Evolutionary conservation across 2,797 vertebrate species (phyloP), one percentile per base, ranked within the genome.

Genomic region (Aldrovandia affinis): DNA sequence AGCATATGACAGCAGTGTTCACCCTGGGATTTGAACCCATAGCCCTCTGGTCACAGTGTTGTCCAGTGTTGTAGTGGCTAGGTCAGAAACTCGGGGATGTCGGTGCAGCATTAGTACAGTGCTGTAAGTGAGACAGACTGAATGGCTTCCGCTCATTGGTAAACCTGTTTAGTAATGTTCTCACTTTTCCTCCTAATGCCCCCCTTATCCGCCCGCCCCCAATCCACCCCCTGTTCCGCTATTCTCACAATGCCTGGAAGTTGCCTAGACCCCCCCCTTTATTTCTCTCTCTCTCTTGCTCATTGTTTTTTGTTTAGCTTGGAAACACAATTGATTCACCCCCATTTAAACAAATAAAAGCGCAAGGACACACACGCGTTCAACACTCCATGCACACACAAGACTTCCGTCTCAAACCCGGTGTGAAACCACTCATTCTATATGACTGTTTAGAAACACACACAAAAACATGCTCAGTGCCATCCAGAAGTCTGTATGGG

Each of bases 231-330:
- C 89, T 91, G 92, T 94, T 96, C 95, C 94, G 94, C 93, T 93
- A 83, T 81, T 95, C 90, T 93, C 91, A 96, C 95, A 96, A 96
- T 96, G 94, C 94, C 95, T 95, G 95, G 95, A 96, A 96, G 95
- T 95, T 87, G 92, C 94, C 87, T 90, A 96, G 95, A 96, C 95
- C 94, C 83, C 93, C 92, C 95, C 93, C 91, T 93, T 92, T 91
- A 89, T 90, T 90, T 92, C 88, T 92, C 91, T 94, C 93, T 95
- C 68, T 70, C 68, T 70, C 68, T 39, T 25, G 18, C 68, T 94
- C 89, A 89, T 93, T 89, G 61, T 87, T 90, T 88, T 77, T 88
- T 91, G 42, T 77, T 77, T 77, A 88, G 88, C 50, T 70, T 75
- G 68, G 82, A 59, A 70, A 86, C 86, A 92, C 92, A 92, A 93